These are phyloP conservation scores for Nomada ferruginata DNA, from an alignment of 2,888 invertebrate species.

Conservation along the genomic window DNA sequence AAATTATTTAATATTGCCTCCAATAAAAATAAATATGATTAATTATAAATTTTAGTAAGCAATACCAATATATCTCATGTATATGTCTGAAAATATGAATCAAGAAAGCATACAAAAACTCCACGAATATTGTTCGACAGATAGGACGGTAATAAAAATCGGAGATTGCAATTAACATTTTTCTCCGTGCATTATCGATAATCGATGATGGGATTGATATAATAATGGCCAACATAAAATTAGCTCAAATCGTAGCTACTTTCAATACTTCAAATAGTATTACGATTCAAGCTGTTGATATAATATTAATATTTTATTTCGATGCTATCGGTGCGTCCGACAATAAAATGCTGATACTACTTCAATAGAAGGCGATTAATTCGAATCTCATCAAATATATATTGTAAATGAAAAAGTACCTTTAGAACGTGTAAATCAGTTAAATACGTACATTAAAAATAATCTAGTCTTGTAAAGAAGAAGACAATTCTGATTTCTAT, in stretches of 20 bases:
- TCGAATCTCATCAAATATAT: background rate
- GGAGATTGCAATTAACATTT: constrained; percentile 38
- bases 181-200: constrained; percentile 56
- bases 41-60: too few species aligned
- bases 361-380: background rate
- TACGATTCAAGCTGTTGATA: background rate
- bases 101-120: constrained; percentile 5
- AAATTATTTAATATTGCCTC: too few species aligned
- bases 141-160: constrained; percentile 6
- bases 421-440: background rate
- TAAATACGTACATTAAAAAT: too few species aligned
- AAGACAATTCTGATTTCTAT: too few species aligned
- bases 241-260: too few species aligned
- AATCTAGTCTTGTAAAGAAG: too few species aligned
- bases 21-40: too few species aligned
- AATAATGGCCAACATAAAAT: background rate
- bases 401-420: background rate
- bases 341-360: background rate
- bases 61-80: background rate
- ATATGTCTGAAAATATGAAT: constrained; percentile 21
- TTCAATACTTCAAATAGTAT: background rate
- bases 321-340: background rate
- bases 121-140: background rate
- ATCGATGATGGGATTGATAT: constrained; percentile 32
- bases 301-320: background rate